These are phyloP conservation scores for Potamilus streckersoni DNA, from an alignment of 1,140 invertebrate genomes.

Conservation along the genomic window DNA sequence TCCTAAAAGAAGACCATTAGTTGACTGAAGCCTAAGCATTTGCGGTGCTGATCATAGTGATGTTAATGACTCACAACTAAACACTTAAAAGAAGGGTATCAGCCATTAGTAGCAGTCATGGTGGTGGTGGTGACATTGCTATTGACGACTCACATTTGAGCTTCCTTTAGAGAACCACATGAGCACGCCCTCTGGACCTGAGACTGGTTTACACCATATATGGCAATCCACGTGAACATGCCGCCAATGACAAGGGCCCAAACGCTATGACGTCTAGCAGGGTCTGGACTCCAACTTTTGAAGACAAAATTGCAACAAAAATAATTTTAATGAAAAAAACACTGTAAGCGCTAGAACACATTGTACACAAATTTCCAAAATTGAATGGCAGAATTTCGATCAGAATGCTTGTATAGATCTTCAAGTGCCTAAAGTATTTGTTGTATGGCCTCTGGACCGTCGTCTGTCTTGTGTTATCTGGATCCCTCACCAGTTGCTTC, in stretches of 20 bases:
- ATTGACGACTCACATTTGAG: slow-evolving; percentile 73
- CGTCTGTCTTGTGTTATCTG: no score
- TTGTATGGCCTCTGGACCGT: no score
- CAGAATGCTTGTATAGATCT: no score
- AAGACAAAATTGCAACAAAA: background rate
- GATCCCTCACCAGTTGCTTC: no score
- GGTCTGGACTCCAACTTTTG: slow-evolving; percentile 76
- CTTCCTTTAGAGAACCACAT: slow-evolving; percentile 77
- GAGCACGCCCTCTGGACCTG: slow-evolving; percentile 93
- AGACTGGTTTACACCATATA: slow-evolving; percentile 94
- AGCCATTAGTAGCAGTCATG: slow-evolving; percentile 66
- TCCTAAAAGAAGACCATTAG: slow-evolving; percentile 72
- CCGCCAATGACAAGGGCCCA: slow-evolving; percentile 93
- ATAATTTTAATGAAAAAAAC: no score
- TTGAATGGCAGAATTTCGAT: no score
- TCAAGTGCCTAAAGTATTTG: no score
- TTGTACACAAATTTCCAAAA: no score
- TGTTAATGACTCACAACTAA: slow-evolving; percentile 71
- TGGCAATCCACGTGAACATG: slow-evolving; percentile 90
- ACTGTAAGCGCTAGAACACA: no score
- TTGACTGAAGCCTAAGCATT: slow-evolving; percentile 56
- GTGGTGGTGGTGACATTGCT: background rate
- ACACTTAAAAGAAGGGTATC: slow-evolving; percentile 79
- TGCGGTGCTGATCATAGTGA: no score
- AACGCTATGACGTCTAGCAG: slow-evolving; percentile 86